Evolutionary conservation across 2,113 vertebrate genomes (phyloP).

Genomic region (Hyaena hyaena): DNA sequence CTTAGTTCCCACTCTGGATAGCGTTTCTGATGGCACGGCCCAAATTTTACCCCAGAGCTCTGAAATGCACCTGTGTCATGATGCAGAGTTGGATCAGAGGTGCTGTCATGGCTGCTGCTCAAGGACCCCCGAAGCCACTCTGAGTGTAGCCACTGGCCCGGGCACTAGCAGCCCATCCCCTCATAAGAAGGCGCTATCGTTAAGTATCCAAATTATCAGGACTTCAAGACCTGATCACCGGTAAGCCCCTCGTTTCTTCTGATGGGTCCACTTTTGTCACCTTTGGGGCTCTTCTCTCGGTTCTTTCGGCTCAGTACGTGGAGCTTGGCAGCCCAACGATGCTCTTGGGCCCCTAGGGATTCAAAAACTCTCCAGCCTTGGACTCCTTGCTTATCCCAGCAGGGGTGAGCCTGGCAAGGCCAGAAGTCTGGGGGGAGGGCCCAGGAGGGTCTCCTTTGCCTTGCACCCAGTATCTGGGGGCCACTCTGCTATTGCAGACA

Average conservation of each 20-base stretch:
- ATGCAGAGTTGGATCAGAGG: neutral
- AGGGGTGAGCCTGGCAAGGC: neutral
- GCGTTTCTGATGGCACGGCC: neutral
- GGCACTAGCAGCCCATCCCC: too few relatives aligned
- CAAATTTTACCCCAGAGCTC: neutral
- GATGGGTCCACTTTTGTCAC: neutral
- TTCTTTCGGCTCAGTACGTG: neutral
- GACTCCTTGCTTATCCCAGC: neutral
- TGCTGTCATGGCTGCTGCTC: neutral
- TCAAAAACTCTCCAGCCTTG: neutral
- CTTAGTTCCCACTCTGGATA: neutral
- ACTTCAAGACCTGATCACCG: neutral
- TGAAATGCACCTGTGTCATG: neutral
- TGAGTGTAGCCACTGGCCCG: accelerated
- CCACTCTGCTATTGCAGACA: neutral
- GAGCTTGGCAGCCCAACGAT: neutral
- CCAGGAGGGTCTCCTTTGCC: too few relatives aligned
- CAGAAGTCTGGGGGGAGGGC: neutral
- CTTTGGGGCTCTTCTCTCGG: neutral
- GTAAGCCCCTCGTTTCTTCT: neutral
- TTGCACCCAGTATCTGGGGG: neutral
- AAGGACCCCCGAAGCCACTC: neutral
- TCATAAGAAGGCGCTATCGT: neutral
- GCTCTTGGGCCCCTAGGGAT: neutral
- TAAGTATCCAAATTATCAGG: neutral